Evolutionary conservation across 2,113 vertebrate genomes (phyloP), one percentile per base, ranked within the genome.

Genomic region (Eretmochelys imbricata): DNA sequence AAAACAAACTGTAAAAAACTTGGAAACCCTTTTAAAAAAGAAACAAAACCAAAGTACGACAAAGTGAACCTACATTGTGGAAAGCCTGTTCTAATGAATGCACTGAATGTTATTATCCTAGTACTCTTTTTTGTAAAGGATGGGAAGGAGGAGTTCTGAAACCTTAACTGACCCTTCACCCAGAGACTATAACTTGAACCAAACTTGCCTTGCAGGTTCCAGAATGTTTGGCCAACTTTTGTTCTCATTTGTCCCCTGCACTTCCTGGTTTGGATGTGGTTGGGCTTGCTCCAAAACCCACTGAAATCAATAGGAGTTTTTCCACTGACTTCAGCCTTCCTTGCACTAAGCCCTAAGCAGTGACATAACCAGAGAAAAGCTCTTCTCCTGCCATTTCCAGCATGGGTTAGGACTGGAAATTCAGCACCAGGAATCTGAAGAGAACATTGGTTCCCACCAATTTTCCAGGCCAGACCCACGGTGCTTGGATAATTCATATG

Each of bases 1-100:
- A 92, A 82, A 95, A 96, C 42, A 96, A 89, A 84, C 69, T 69
- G n/a, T 35, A 87, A 93, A 46, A 51, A 7, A 86, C 76, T 79
- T 81, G 75, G 42, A 90, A 93, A 84, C 49, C 80, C 10, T 25
- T 91, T 95, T 46, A 87, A 91, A 50, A 11, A 93, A 85, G 48
- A 65, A 80, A 22, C 11, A 89, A 79, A 85, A 79, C 87, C 38
- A n/a, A 57, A 42, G 8, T 35, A 17, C 35, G 84, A 75, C 48
- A 81, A 95, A 89, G 51, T 29, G n/a, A 22, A 86, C 75, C 54
- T 79, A 24, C 82, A 6, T 3, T 82, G 62, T 35, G 65, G 89
- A 65, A 72, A 93, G 82, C 53, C 59, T n/a, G 85, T 57, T 90
- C 90, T 79, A 91, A 0, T 46, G n/a, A 89, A 46, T 55, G 85